Evolutionary conservation across 2,888 invertebrate genomes (phyloP).

Genomic region (Pollenia labialis): DNA sequence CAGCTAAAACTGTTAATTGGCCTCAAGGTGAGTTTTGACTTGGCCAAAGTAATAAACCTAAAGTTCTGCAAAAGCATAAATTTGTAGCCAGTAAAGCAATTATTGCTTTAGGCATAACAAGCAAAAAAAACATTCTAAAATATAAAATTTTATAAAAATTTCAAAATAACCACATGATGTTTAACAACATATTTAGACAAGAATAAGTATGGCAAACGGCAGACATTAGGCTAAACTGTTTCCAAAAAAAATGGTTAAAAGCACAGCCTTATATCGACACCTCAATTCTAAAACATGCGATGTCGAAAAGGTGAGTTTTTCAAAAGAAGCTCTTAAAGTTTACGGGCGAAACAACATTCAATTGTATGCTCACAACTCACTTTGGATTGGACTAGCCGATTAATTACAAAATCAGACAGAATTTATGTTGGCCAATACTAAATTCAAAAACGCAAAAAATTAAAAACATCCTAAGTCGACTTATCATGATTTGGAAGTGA

Average conservation of each 20-base stretch:
- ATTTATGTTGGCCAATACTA: too few species aligned
- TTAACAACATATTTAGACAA: slow-evolving; percentile 62
- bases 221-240: background rate
- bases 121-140: background rate
- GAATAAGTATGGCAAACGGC: slow-evolving; percentile 1
- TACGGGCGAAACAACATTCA: too few species aligned
- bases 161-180: slow-evolving; percentile 64
- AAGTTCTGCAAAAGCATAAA: slow-evolving; percentile 33
- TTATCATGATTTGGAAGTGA: too few species aligned
- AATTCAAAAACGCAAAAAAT: too few species aligned
- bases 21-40: slow-evolving; percentile 67
- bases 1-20: slow-evolving; percentile 68
- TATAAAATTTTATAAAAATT: slow-evolving; percentile 27
- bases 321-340: too few species aligned
- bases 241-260: background rate
- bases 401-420: too few species aligned
- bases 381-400: too few species aligned
- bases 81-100: slow-evolving; percentile 48
- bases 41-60: slow-evolving; percentile 31
- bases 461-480: too few species aligned
- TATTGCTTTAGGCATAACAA: slow-evolving; percentile 35
- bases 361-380: too few species aligned
- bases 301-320: background rate
- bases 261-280: too few species aligned
- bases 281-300: too few species aligned